A percentile compares a stretch with the other conserved stretches of the same genome.
Evolutionary conservation across 92 coral and sea anemone species (phyloP).

Genomic region (Epizoanthus fatuus): DNA sequence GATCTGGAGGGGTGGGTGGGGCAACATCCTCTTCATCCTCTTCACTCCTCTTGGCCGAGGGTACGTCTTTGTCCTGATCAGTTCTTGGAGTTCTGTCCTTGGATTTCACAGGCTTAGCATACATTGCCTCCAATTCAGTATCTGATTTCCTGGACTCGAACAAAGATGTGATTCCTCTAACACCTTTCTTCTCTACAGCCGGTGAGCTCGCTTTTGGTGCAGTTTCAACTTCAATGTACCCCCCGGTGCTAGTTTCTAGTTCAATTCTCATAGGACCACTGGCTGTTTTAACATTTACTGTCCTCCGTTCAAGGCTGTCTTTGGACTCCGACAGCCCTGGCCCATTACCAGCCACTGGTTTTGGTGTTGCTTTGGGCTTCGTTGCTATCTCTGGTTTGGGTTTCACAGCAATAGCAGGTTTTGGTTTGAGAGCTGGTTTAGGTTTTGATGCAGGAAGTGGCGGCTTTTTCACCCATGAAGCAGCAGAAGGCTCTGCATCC

Average conservation of each 20-base stretch:
- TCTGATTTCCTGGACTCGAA: conserved; percentile 30
- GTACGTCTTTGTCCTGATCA: conserved; percentile 2
- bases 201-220: not conserved
- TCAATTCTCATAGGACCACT: conserved; percentile 2
- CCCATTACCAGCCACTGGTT: not conserved
- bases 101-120: conserved; percentile 39
- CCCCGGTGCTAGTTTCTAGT: conserved; percentile 10
- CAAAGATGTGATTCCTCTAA: conserved; percentile 38
- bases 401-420: conserved; percentile 13
- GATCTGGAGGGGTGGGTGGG: conserved; percentile 49
- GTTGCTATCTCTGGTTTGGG: conserved; percentile 3
- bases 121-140: conserved; percentile 13
- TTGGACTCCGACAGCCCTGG: conserved; percentile 18
- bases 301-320: conserved; percentile 17
- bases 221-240: not conserved
- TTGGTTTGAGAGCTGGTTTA: conserved; percentile 28
- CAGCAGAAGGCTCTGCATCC: not conserved
- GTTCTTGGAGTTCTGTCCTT: not conserved
- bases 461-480: not conserved
- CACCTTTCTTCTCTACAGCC: conserved; percentile 24
- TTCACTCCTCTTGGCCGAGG: not conserved
- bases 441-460: conserved; percentile 1
- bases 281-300: conserved; percentile 1
- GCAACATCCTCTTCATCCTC: conserved; percentile 11
- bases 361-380: not conserved